phyloP scores from a whole-genome alignment of 1,140 invertebrate genomes.

The Drosophila malerkotliana region DNA sequence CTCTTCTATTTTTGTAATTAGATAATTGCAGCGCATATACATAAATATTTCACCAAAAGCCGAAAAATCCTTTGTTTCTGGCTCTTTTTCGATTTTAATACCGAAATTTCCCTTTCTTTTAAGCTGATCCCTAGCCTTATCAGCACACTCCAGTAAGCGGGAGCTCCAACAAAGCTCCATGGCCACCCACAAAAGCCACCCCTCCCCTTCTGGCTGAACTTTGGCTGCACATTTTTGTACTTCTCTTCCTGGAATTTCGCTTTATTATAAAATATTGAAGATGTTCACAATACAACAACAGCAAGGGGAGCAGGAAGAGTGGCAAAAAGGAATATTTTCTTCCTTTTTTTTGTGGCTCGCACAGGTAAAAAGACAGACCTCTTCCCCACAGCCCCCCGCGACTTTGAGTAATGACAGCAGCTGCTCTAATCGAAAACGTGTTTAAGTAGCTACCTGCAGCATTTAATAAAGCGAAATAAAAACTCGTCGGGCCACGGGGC shows the following conservation, averaged over 20 bases:
- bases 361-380: constrained; percentile 35
- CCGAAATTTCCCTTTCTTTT: constrained; percentile 44
- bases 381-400: constrained; percentile 1
- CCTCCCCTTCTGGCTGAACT: background rate
- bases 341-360: background rate
- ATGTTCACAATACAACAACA: constrained; percentile 41
- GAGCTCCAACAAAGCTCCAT: constrained; percentile 8
- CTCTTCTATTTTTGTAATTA: background rate
- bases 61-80: constrained; percentile 10
- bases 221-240: constrained; percentile 51
- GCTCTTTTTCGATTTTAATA: constrained; percentile 12
- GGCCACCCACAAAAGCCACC: constrained; percentile 6
- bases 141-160: constrained; percentile 62
- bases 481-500: constrained; percentile 20
- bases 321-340: constrained; percentile 1
- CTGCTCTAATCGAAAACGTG: constrained; percentile 80
- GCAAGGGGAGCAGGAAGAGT: constrained; percentile 5
- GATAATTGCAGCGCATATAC: background rate
- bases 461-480: constrained; percentile 72
- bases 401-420: constrained; percentile 67
- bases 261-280: constrained; percentile 63
- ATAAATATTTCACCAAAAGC: constrained; percentile 26
- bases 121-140: constrained; percentile 53
- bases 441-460: constrained; percentile 77
- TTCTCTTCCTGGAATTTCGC: constrained; percentile 43